Conservation (phyloP, 1,140 invertebrate species). For the Luehdorfia chinensis region DNA sequence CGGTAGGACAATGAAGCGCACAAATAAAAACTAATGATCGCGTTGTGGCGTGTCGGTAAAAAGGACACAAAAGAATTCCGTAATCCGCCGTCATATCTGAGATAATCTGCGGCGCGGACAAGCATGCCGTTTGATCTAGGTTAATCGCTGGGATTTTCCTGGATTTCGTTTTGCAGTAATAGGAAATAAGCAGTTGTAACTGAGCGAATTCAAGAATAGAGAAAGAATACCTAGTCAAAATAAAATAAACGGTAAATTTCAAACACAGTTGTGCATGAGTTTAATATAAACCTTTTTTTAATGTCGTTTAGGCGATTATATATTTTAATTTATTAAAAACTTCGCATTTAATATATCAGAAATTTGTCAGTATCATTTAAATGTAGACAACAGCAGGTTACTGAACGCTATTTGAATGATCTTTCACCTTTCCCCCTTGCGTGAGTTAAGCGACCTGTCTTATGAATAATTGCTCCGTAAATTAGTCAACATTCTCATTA, state of each 20-base stretch:
- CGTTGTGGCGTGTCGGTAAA: slow-evolving; percentile 27
- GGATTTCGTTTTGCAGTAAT: slow-evolving; percentile 59
- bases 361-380: too few relatives aligned
- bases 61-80: slow-evolving; percentile 58
- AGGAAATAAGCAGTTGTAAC: slow-evolving; percentile 41
- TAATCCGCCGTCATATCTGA: slow-evolving; percentile 52
- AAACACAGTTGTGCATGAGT: too few relatives aligned
- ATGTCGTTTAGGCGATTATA: too few relatives aligned
- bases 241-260: too few relatives aligned
- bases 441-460: slow-evolving; percentile 16
- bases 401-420: not conserved
- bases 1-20: slow-evolving; percentile 42
- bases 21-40: slow-evolving; percentile 66
- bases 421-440: slow-evolving; percentile 7
- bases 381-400: too few relatives aligned
- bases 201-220: slow-evolving; percentile 20
- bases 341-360: too few relatives aligned
- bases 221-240: too few relatives aligned
- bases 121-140: slow-evolving; percentile 47
- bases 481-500: slow-evolving; percentile 16
- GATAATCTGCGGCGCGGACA: slow-evolving; percentile 44
- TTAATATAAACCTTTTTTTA: too few relatives aligned
- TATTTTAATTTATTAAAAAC: too few relatives aligned
- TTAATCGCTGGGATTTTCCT: slow-evolving; percentile 59
- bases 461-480: slow-evolving; percentile 19